Conservation (phyloP, 1,140 invertebrate species). For the Eueides isabella region DNA sequence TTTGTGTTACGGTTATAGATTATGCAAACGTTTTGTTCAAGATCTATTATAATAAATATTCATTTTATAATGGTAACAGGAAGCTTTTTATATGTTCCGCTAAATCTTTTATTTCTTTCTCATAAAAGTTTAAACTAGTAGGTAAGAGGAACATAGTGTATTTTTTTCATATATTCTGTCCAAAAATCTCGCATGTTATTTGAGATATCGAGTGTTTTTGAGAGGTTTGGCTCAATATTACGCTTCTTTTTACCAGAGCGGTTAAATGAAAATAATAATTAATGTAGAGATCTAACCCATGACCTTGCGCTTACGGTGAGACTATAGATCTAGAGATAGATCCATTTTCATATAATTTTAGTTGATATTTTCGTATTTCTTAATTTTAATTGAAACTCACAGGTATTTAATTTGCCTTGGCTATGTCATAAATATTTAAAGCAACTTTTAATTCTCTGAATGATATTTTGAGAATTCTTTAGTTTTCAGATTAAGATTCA, state of each 20-base stretch:
- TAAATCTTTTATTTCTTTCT: too few relatives aligned
- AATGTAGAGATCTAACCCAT: neutral
- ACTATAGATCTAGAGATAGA: too few relatives aligned
- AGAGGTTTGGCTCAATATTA: too few relatives aligned
- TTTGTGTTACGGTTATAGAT: neutral
- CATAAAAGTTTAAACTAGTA: too few relatives aligned
- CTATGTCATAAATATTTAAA: slow-evolving; percentile 2
- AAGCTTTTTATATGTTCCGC: neutral
- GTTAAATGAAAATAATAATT: neutral
- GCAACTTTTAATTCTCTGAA: neutral
- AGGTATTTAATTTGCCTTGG: neutral
- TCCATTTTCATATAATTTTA: too few relatives aligned
- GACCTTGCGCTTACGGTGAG: neutral
- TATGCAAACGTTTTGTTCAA: neutral
- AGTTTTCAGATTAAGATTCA: neutral
- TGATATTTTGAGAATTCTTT: neutral
- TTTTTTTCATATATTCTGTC: neutral
- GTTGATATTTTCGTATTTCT: too few relatives aligned
- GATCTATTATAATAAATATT: neutral
- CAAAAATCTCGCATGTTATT: too few relatives aligned
- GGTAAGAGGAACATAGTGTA: too few relatives aligned
- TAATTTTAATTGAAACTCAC: neutral
- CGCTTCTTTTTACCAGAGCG: neutral
- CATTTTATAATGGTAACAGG: neutral
- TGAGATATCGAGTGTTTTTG: too few relatives aligned